Conservation (phyloP, 2,113 vertebrate species). For the Tachuris rubrigastra region DNA sequence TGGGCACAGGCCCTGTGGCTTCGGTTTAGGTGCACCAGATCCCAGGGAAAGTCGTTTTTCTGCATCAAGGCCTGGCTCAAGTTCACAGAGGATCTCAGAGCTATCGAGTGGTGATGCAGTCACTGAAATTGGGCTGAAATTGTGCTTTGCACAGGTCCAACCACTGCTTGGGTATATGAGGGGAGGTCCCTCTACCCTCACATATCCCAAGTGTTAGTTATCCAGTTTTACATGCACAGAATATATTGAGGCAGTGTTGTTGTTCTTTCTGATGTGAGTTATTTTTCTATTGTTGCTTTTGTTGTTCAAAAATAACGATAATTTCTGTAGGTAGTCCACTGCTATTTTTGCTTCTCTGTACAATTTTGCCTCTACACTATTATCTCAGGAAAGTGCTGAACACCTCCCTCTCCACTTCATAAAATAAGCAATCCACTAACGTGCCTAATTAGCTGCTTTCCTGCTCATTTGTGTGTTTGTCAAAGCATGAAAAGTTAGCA, state of each 20-base stretch:
- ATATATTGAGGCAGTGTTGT: neutral
- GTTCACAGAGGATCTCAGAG: neutral
- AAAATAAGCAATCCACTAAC: slow-evolving; percentile 29
- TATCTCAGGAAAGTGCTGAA: neutral
- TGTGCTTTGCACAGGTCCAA: neutral
- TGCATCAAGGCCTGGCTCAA: neutral
- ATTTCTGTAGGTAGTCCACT: neutral
- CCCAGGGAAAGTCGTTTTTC: neutral
- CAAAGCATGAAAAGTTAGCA: slow-evolving; percentile 8
- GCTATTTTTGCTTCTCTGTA: neutral
- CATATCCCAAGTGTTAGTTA: neutral
- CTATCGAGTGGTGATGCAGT: neutral
- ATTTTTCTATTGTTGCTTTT: neutral
- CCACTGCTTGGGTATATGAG: neutral
- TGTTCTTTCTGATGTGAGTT: neutral
- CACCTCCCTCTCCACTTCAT: slow-evolving; percentile 6
- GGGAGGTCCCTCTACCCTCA: neutral
- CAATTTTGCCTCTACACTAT: neutral
- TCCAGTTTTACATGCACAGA: neutral
- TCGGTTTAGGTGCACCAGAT: neutral
- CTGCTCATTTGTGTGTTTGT: slow-evolving; percentile 16
- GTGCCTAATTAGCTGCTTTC: slow-evolving; percentile 44
- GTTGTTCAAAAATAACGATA: neutral
- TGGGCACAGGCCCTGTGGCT: neutral
- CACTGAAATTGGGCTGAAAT: neutral